Percentiles rank a stretch among this genome's conserved stretches.
These are phyloP conservation scores for Ceramica pisi DNA, from an alignment of 2,888 invertebrate species.

Conservation along the genomic window DNA sequence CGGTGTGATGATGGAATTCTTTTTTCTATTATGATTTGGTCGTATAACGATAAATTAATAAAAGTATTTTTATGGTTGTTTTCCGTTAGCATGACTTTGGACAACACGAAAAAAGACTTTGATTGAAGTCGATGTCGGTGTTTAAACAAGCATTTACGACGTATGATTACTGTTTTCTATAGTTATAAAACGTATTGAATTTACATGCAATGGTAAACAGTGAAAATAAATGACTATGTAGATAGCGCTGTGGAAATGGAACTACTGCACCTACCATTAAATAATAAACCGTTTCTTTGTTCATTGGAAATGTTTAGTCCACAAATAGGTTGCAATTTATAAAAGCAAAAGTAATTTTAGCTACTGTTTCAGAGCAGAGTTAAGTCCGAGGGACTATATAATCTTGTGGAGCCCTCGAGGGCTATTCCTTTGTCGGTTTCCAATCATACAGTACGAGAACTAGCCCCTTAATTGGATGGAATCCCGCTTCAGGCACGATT, in stretches of 20 bases:
- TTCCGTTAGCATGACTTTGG: conserved; percentile 56
- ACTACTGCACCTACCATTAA: conserved; percentile 16
- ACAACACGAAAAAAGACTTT: conserved; percentile 53
- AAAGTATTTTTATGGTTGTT: conserved; percentile 68
- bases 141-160: conserved; percentile 58
- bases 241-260: not conserved
- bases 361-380: conserved; percentile 79
- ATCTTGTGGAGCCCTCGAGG: conserved; percentile 72
- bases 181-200: conserved; percentile 42
- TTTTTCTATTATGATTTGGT: conserved; percentile 76
- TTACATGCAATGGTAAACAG: conserved; percentile 29
- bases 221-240: conserved; percentile 31
- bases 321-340: conserved; percentile 67
- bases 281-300: conserved; percentile 34
- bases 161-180: conserved; percentile 37
- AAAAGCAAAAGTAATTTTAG: conserved; percentile 74
- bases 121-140: conserved; percentile 44
- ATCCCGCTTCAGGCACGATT: conserved; percentile 79
- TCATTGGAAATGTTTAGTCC: conserved; percentile 41
- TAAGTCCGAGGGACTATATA: conserved; percentile 76
- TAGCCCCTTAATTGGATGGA: conserved; percentile 85
- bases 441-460: conserved; percentile 86
- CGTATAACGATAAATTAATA: conserved; percentile 76
- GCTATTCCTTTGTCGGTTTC: conserved; percentile 79
- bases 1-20: conserved; percentile 80